Evolutionary conservation across 2,113 vertebrate species (phyloP).

Genomic region (Mastomys natalensis): DNA sequence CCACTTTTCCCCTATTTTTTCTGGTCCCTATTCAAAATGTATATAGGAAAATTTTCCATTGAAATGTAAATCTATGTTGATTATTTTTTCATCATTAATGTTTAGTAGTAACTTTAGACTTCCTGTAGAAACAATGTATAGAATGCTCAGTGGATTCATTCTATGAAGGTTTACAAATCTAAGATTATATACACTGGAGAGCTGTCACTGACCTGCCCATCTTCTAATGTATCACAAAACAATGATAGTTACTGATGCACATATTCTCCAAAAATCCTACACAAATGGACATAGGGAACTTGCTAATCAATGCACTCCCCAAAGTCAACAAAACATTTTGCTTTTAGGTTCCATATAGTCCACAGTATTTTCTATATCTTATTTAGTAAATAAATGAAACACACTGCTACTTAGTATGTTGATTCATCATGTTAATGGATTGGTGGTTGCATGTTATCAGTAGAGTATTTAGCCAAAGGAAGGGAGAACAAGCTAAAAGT

Average conservation of each 20-base stretch:
- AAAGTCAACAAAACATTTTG: constrained; percentile 49
- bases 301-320: not conserved
- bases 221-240: constrained; percentile 32
- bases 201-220: not conserved
- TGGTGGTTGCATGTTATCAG: not conserved
- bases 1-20: too few species aligned
- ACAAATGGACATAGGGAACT: not conserved
- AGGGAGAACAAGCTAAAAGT: constrained; percentile 43
- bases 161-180: constrained; percentile 49
- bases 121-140: constrained; percentile 45
- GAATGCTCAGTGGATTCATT: constrained; percentile 49
- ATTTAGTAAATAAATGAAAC: not conserved
- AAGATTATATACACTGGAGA: constrained; percentile 16
- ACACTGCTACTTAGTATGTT: not conserved
- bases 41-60: constrained; percentile 46
- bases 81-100: constrained; percentile 60
- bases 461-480: constrained; percentile 34
- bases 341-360: constrained; percentile 28
- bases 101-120: constrained; percentile 54
- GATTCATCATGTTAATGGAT: not conserved
- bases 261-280: constrained; percentile 12
- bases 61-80: constrained; percentile 63
- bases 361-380: constrained; percentile 26
- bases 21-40: not conserved
- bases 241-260: not conserved